phyloP scores from a whole-genome alignment of 1,140 invertebrate genomes.

The Drosophila fuyamai region DNA sequence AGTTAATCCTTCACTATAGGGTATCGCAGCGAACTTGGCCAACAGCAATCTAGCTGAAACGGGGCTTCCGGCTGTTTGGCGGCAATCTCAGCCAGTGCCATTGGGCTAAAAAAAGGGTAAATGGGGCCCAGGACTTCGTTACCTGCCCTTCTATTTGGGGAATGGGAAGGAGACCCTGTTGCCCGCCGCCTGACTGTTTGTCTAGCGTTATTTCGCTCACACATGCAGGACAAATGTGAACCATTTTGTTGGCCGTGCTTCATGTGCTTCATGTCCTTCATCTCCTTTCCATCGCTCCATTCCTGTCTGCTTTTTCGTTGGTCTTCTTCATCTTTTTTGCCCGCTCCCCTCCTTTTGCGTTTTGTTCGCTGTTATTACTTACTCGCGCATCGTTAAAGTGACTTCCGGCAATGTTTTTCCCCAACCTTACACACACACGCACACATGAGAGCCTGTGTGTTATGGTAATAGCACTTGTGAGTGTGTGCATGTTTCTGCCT shows the following conservation, averaged over 20 bases:
- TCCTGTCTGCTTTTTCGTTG: conserved; percentile 39
- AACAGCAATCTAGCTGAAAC: conserved; percentile 22
- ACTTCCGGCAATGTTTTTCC: conserved; percentile 68
- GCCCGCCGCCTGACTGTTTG: conserved; percentile 25
- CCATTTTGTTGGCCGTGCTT: conserved; percentile 65
- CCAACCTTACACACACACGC: conserved; percentile 12
- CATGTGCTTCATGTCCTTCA: conserved; percentile 44
- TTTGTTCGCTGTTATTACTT: conserved; percentile 74
- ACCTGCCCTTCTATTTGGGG: conserved; percentile 17
- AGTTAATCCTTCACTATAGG: conserved; percentile 11
- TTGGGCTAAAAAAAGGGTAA: conserved; percentile 4
- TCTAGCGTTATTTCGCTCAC: conserved; percentile 64
- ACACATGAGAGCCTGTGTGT: conserved; percentile 24
- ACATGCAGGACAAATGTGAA: conserved; percentile 62
- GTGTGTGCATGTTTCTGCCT: conserved; percentile 31
- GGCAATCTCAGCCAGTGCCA: conserved; percentile 56
- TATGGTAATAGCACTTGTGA: conserved; percentile 63
- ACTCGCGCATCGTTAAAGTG: conserved; percentile 83
- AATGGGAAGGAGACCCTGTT: conserved; percentile 35
- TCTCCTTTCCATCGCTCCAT: conserved; percentile 7
- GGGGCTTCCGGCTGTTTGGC: conserved; percentile 20
- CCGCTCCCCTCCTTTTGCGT: conserved; percentile 21
- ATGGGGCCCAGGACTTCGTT: conserved; percentile 15
- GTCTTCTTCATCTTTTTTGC: conserved; percentile 1
- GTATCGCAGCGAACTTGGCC: conserved; percentile 27